Evolutionary conservation across 2,888 invertebrate genomes (phyloP).

Genomic region (Dastarcus helophoroides): DNA sequence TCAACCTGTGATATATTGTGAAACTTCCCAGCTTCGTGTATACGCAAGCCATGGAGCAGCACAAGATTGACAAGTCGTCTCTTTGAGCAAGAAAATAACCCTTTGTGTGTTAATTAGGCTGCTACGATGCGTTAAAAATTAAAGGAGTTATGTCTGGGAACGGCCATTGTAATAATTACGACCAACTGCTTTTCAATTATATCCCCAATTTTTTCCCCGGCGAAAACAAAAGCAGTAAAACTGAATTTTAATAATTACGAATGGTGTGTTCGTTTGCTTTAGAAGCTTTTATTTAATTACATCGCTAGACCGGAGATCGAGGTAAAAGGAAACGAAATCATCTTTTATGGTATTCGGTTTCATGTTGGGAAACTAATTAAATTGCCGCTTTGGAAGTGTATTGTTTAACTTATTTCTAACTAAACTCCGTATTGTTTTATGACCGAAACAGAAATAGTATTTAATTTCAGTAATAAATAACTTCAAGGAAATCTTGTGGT

Average conservation of each 20-base stretch:
- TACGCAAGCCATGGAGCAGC: neutral
- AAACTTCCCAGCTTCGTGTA: conserved; percentile 1
- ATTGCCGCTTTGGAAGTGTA: too few relatives aligned
- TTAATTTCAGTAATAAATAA: too few relatives aligned
- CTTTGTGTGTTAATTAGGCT: conserved; percentile 21
- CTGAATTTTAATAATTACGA: conserved; percentile 9
- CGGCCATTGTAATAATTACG: conserved; percentile 15
- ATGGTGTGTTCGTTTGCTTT: neutral
- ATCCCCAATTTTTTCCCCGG: conserved; percentile 12
- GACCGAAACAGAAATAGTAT: too few relatives aligned
- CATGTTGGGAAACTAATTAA: too few relatives aligned
- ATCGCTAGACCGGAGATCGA: too few relatives aligned
- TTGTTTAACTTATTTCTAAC: too few relatives aligned
- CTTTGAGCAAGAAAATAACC: conserved; percentile 7
- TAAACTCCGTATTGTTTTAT: too few relatives aligned
- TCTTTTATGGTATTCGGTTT: too few relatives aligned
- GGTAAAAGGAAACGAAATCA: too few relatives aligned
- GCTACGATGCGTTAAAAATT: conserved; percentile 20
- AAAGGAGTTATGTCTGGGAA: conserved; percentile 17
- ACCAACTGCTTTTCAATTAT: conserved; percentile 15
- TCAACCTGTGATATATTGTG: conserved; percentile 2
- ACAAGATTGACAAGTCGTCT: conserved; percentile 2
- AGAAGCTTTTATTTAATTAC: too few relatives aligned
- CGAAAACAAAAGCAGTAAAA: conserved; percentile 9
- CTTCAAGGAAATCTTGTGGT: too few relatives aligned